Percentiles rank a stretch among this genome's conserved stretches.
Conservation (phyloP, 1,140 invertebrate genomes). For the Zaprionus nigranus region DNA sequence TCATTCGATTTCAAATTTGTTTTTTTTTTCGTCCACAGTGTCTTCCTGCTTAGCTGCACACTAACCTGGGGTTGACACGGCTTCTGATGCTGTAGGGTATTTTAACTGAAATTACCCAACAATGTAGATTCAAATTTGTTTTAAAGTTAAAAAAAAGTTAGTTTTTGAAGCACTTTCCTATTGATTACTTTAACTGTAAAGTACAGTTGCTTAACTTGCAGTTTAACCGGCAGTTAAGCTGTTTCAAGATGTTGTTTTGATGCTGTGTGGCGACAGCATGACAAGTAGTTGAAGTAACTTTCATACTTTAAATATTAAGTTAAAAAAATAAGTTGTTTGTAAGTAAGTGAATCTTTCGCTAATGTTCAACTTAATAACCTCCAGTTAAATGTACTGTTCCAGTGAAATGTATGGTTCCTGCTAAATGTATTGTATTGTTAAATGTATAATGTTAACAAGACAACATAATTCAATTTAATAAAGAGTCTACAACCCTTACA, state of each 20-base stretch:
- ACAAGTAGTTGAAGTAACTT: neutral
- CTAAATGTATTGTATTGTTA: too few species aligned
- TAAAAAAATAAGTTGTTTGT: accelerated
- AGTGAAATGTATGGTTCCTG: too few species aligned
- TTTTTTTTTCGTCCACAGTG: conserved; percentile 27
- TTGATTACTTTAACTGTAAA: neutral
- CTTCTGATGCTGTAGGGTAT: neutral
- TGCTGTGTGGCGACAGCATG: too few species aligned
- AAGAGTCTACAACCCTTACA: neutral
- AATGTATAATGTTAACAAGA: too few species aligned
- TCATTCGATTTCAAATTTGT: conserved; percentile 77
- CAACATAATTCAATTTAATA: too few species aligned
- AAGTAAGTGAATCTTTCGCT: neutral
- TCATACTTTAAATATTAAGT: too few species aligned
- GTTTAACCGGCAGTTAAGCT: neutral
- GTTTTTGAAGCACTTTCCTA: neutral
- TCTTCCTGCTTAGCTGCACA: neutral
- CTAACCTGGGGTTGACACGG: neutral
- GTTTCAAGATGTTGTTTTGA: neutral
- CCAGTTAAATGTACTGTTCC: neutral
- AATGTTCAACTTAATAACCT: neutral
- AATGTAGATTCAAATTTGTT: neutral
- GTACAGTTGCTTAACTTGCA: neutral
- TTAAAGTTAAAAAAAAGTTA: neutral
- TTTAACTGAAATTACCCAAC: too few species aligned